Evolutionary conservation across 2,888 invertebrate species (phyloP).

Genomic region (Drosophila kuntzei): DNA sequence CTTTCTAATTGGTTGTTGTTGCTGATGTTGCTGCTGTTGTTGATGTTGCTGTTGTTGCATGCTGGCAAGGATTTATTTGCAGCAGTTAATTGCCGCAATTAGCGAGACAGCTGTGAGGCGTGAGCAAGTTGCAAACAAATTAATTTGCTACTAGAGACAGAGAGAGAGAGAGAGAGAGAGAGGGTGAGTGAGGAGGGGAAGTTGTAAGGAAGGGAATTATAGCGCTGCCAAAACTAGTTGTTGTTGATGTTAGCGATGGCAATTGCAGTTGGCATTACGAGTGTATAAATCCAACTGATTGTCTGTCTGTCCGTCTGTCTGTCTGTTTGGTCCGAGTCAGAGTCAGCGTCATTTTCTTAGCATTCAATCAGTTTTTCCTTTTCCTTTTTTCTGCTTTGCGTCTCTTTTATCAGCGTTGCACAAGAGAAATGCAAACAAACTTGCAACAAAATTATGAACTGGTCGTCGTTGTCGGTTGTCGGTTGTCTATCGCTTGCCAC

Average conservation of each 20-base stretch:
- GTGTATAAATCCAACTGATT: background rate
- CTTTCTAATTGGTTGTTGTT: slow-evolving; percentile 55
- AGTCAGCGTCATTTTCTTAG: slow-evolving; percentile 31
- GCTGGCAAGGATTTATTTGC: slow-evolving; percentile 65
- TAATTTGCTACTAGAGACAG: slow-evolving; percentile 29
- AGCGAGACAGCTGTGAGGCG: slow-evolving; percentile 39
- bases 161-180: background rate
- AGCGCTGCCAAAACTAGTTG: slow-evolving; percentile 42
- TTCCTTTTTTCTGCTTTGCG: slow-evolving; percentile 10
- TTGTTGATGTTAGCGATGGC: slow-evolving; percentile 9
- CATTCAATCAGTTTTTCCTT: slow-evolving; percentile 49
- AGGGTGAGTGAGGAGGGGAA: background rate
- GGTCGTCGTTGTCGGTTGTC: slow-evolving; percentile 32
- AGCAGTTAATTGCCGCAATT: slow-evolving; percentile 75
- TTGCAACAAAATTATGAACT: slow-evolving; percentile 63
- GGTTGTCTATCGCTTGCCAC: slow-evolving; percentile 68
- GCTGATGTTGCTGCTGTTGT: slow-evolving; percentile 25
- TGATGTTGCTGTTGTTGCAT: slow-evolving; percentile 32
- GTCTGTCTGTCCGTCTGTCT: background rate
- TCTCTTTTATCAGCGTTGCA: slow-evolving; percentile 46
- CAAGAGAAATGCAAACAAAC: slow-evolving; percentile 25
- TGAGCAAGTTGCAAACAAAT: slow-evolving; percentile 54
- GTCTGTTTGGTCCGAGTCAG: background rate
- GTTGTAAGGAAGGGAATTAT: background rate
- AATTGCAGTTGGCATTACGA: slow-evolving; percentile 18